Percentiles rank a stretch among this genome's conserved stretches.
These are phyloP conservation scores for Proales similis DNA, from an alignment of 1,140 invertebrate genomes.

Conservation along the genomic window DNA sequence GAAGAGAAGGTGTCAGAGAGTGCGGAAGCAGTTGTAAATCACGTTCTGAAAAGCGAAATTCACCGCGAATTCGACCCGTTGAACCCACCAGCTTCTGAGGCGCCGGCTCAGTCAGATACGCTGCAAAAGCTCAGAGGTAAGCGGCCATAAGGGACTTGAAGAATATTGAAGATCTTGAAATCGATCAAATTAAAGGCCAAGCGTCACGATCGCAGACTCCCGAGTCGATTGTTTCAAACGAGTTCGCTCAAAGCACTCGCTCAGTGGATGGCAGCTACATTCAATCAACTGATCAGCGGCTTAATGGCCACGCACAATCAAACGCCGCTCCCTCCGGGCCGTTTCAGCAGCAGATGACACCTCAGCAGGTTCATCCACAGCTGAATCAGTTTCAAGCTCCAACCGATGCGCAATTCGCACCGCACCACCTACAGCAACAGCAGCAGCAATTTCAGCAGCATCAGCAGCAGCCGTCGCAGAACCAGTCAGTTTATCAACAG, in stretches of 20 bases:
- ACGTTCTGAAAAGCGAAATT: neutral
- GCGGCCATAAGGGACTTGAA: neutral
- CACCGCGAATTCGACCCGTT: conserved; percentile 31
- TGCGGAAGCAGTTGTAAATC: neutral
- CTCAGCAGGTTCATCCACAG: neutral
- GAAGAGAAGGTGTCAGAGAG: no score
- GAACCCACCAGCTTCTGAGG: no score
- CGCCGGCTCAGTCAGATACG: no score
- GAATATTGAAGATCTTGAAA: neutral
- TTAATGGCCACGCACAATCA: neutral
- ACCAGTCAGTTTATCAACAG: no score
- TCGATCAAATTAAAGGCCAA: neutral
- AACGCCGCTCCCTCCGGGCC: no score
- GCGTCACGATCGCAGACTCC: conserved; percentile 20
- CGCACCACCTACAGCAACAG: neutral
- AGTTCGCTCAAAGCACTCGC: no score
- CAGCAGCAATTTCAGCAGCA: neutral
- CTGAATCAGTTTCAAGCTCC: no score
- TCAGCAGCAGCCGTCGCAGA: neutral
- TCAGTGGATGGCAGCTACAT: no score
- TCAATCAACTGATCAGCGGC: neutral
- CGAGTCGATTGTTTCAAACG: conserved; percentile 14
- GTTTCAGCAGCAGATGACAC: neutral
- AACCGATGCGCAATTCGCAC: no score
- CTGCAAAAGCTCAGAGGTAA: neutral